phyloP scores from a whole-genome alignment of 1,140 invertebrate genomes.

The Lysiphlebus fabarum region DNA sequence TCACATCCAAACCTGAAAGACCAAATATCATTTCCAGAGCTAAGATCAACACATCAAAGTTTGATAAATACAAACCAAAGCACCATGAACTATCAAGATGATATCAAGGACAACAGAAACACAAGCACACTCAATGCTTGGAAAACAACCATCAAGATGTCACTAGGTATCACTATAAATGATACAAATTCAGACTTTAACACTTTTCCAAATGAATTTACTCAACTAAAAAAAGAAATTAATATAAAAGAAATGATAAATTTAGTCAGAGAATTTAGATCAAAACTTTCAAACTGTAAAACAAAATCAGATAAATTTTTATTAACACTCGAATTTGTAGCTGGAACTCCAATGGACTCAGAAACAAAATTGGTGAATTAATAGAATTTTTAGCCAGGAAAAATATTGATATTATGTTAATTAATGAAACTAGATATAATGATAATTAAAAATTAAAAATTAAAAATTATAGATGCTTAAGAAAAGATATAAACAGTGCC shows the following conservation, averaged over 20 bases:
- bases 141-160: no score
- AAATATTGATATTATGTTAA: conserved; percentile 27
- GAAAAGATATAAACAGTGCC: conserved; percentile 15
- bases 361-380: conserved; percentile 24
- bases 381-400: conserved; percentile 23
- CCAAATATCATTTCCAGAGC: no score
- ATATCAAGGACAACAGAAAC: no score
- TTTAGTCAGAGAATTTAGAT: not conserved
- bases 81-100: no score
- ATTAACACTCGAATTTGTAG: conserved; percentile 11
- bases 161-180: no score
- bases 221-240: conserved; percentile 5
- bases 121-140: no score
- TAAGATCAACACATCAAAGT: no score
- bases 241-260: conserved; percentile 12
- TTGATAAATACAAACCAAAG: no score
- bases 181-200: not conserved
- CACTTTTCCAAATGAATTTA: conserved; percentile 2
- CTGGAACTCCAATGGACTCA: conserved; percentile 29
- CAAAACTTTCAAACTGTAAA: not conserved
- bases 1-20: no score
- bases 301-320: conserved; percentile 5
- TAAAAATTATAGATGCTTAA: conserved; percentile 14
- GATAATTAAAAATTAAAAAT: conserved; percentile 17
- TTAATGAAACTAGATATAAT: conserved; percentile 28